Evolutionary conservation across 2,888 invertebrate genomes (phyloP), one percentile per base, ranked within the genome.

Genomic region (Ophioninae sp.): DNA sequence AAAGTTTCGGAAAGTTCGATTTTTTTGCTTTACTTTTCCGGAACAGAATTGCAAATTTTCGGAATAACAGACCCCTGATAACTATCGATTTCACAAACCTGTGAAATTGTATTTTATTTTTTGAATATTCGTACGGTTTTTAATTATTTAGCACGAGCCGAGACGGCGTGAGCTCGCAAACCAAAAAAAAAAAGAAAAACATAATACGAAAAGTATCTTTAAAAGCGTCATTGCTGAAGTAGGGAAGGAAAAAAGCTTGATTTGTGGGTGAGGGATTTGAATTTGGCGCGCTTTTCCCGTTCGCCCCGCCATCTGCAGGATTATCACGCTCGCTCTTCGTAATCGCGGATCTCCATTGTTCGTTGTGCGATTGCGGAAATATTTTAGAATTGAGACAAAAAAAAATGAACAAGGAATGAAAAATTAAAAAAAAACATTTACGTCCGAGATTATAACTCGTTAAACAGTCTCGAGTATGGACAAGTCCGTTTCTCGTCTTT

Each of bases 271-370:
- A 65, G 37, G 20, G 44, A 21, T 62, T 17, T 20, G 44, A 39
- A 23, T 37, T 64, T 44, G 44, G 41, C 39, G 30, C 50, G 39
- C 20, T 57, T 59, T 61, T 76, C 23, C 41, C 59, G 67, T 23
- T 59, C 59, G 69, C 61, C 50, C 56, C 56, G 69, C 65, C 65
- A 57, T 13, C 62, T 59, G 20, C 59, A 41, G 81, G 67, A 77
- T 61, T 41, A 67, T 30, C 72, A 65, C 64, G 39, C 39, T 39
- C 62, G 30, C 64, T 21, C n/a, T 64, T 30, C 65, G 61, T 57
- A 65, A 65, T 21, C 50, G 57, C 41, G 81, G n/a, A 72, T 76
- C 65, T 81, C 70, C 72, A 59, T 61, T 68, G 65, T 65, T 59
- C 59, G 59, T 41, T 64, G 44, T 80, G 64, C 30, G 17, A 39